Percentiles rank a stretch among this genome's conserved stretches.
phyloP scores from a whole-genome alignment of 1,140 invertebrate genomes.

The Anadara kagoshimensis region DNA sequence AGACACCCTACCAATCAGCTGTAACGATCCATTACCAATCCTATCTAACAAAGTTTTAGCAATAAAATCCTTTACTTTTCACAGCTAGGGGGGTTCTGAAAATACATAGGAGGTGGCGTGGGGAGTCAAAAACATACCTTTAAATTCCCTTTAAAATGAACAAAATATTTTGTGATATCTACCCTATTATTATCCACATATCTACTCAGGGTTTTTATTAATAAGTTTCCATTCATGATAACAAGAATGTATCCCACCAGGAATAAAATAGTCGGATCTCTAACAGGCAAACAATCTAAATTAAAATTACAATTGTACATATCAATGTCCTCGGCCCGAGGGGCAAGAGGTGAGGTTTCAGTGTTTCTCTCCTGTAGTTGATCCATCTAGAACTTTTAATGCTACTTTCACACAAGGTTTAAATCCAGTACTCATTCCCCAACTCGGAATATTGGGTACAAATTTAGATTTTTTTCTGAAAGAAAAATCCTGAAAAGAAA shows the following conservation, averaged over 20 bases:
- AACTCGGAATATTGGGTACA: constrained; percentile 20
- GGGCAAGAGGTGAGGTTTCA: constrained; percentile 13
- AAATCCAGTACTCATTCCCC: constrained; percentile 28
- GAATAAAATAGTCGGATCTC: constrained; percentile 19
- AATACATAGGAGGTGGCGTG: not conserved
- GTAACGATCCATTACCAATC: constrained; percentile 19
- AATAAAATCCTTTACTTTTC: constrained; percentile 6
- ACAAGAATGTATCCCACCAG: constrained; percentile 16
- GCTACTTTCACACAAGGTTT: constrained; percentile 12
- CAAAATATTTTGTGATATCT: constrained; percentile 9
- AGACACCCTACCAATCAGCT: constrained; percentile 5
- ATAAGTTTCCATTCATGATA: constrained; percentile 22
- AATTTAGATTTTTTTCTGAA: too few relatives aligned
- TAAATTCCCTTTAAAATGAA: constrained; percentile 5
- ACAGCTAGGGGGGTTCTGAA: constrained; percentile 8
- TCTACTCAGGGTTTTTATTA: not conserved
- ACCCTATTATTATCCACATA: constrained; percentile 20
- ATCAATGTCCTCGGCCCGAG: constrained; percentile 19
- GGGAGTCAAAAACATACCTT: not conserved
- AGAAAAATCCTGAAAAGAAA: not conserved
- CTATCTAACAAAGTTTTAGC: constrained; percentile 5
- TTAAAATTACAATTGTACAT: constrained; percentile 25
- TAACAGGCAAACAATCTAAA: constrained; percentile 19
- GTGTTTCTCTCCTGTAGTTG: constrained; percentile 21
- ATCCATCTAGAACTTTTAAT: constrained; percentile 4